Conservation (phyloP, 1,140 invertebrate species). For the Papilio polyxenes region DNA sequence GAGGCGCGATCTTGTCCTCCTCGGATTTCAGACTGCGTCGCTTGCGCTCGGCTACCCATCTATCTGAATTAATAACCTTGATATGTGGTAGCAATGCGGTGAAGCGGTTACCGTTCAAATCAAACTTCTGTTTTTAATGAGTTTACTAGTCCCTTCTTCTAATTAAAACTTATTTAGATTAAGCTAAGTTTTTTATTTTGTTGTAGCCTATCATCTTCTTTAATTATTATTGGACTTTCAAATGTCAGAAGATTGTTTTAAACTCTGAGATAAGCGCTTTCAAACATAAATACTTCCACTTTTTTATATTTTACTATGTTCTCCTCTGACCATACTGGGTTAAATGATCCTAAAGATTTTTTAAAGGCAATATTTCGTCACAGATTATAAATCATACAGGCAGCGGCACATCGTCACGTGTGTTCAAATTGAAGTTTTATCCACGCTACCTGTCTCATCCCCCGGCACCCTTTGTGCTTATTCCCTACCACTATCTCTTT, state of each 20-base stretch:
- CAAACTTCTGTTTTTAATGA: not conserved
- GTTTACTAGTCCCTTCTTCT: not conserved
- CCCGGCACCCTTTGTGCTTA: slow-evolving; percentile 60
- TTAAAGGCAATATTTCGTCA: not conserved
- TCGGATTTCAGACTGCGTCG: not conserved
- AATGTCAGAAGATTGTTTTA: too few relatives aligned
- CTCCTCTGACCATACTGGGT: not conserved
- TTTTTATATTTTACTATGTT: too few relatives aligned
- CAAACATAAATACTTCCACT: too few relatives aligned
- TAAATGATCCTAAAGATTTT: not conserved
- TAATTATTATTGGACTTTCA: too few relatives aligned
- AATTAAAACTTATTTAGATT: too few relatives aligned
- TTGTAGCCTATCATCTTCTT: too few relatives aligned
- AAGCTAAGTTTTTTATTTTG: too few relatives aligned
- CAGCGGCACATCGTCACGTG: slow-evolving; percentile 36
- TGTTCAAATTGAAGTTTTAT: slow-evolving; percentile 51
- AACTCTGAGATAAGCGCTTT: too few relatives aligned
- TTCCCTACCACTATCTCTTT: slow-evolving; percentile 59
- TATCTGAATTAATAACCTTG: not conserved
- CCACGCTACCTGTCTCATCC: slow-evolving; percentile 74
- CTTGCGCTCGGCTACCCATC: slow-evolving; percentile 20
- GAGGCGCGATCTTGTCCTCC: not conserved
- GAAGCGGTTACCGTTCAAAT: not conserved
- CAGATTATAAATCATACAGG: slow-evolving; percentile 38
- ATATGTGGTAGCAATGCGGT: not conserved